These are phyloP conservation scores for Ceriagrion tenellum DNA, from an alignment of 2,888 invertebrate genomes.

Conservation along the genomic window DNA sequence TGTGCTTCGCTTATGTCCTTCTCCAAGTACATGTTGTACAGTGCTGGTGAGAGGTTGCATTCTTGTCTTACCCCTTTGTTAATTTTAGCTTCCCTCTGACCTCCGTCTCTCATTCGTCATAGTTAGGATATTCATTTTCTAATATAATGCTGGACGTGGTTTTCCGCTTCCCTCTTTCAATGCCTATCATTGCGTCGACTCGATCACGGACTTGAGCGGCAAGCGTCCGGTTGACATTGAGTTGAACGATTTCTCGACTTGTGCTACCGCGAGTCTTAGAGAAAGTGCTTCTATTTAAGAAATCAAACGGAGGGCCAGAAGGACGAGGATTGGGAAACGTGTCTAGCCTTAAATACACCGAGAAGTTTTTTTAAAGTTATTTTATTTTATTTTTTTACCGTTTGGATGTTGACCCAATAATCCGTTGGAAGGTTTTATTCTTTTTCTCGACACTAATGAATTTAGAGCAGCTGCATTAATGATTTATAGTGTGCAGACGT, in stretches of 20 bases:
- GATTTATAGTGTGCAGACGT: too few relatives aligned
- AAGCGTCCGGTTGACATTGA: neutral
- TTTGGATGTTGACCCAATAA: neutral
- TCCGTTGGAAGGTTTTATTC: too few relatives aligned
- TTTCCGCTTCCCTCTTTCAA: neutral
- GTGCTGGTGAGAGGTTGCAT: too few relatives aligned
- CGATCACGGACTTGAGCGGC: neutral
- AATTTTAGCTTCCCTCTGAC: too few relatives aligned
- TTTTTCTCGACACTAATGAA: too few relatives aligned
- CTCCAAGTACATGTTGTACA: too few relatives aligned
- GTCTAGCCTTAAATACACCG: neutral
- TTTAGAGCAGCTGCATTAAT: too few relatives aligned
- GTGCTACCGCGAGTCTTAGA: neutral
- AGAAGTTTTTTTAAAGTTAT: neutral
- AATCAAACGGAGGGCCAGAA: neutral
- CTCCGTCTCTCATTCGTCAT: too few relatives aligned
- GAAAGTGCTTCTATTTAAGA: neutral
- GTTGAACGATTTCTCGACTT: neutral
- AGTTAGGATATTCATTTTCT: too few relatives aligned
- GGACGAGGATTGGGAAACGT: neutral
- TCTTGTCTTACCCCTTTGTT: too few relatives aligned
- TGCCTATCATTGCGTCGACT: neutral
- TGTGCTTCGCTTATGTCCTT: too few relatives aligned
- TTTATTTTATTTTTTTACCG: neutral
- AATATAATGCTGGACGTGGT: neutral